Base-by-base conservation (phyloP, 2,888 invertebrate genomes). In the Gandaritis pyraliata region DNA sequence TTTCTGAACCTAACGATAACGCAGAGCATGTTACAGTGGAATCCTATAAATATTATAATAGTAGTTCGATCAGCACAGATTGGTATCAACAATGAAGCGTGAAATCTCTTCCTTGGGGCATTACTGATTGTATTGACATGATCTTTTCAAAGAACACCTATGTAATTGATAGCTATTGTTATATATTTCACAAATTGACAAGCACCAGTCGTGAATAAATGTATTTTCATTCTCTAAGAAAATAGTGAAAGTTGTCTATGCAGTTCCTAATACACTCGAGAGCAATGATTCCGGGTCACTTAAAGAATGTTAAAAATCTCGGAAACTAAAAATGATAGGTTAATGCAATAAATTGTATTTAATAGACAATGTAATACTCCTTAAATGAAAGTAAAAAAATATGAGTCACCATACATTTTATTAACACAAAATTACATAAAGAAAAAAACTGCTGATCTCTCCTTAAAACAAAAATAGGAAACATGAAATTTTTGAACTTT, bases 1-100 rank as follows among this genome's bases (percentile, higher is more conserved):
- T 61, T 68, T 69, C 51, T 52, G 63, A 69, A 64, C 61, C 48
- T 61, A 69, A 68, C 65, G 61, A 64, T 66, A 48, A 57, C 61
- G 60, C 49, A 57, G 61, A 59, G n/a, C 58, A 54, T 67, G 58
- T 56, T 41, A 33, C 45, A 58, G 38, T 45, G 43, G 62, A 54
- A 57, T 52, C 47, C 58, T 39, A 61, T 64, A 61, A 64, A 64
- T 64, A 33, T 62, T 65, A 60, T 58, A 58, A 61, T 58, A 58
- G 30, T 41, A 29, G 18, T 30, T 33, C 57, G 33, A 58, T 58
- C 43, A 52, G 41, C 39, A 55, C 29, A 53, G 64, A 64, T 65
- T 49, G 49, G 47, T 56, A 64, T 60, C 52, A 38, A 47, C 46
- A 46, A 54, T 64, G 59, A 51, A 52, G 41, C 16, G 45, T 41